Evolutionary conservation across 2,888 invertebrate genomes (phyloP), one percentile per base, ranked within the genome.

Genomic region (Tenthredo mesomela): DNA sequence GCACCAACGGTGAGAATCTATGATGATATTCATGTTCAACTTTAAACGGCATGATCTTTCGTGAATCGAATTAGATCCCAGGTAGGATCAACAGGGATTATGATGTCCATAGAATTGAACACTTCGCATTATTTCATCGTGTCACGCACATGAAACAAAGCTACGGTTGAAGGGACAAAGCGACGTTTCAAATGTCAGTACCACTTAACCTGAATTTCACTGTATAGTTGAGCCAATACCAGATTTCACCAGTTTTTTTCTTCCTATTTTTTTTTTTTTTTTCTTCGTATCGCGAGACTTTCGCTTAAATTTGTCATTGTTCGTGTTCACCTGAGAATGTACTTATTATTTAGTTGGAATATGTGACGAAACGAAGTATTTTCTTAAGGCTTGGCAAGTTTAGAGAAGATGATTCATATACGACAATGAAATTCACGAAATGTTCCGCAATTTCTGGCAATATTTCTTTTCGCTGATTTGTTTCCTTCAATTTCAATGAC

Each of bases 131-230:
- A 80, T 58, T 61, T 80, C 61, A 61, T 80, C 80, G 80, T 61
- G 61, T 80, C 80, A 80, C 80, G 61, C 80, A 80, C 80, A 40
- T 61, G 80, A 61, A 80, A 80, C 80, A 61, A 80, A 43, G 80
- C 80, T 25, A 40, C 21, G 80, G 12, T 21, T 61, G 37, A 58
- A 80, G 80, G 61, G 58, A 80, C 80, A 21, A 80, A 80, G 61
- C 80, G 80, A 80, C 40, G 80, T 50, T 80, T 80, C 40, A 40
- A 40, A 33, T 80, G 80, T 80, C 80, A 80, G 37, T 37, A 61
- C n/a, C 80, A 80, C 61, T 80, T 80, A 80, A 80, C 80, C 80
- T 80, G 80, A 80, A 80, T 80, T 80, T 80, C 80, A n/a, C 37
- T 80, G 80, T 58, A 54, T 73, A 37, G 80, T 25, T 80, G 80